Evolutionary conservation across 1,140 invertebrate genomes (phyloP).

Genomic region (Cylas formicarius): DNA sequence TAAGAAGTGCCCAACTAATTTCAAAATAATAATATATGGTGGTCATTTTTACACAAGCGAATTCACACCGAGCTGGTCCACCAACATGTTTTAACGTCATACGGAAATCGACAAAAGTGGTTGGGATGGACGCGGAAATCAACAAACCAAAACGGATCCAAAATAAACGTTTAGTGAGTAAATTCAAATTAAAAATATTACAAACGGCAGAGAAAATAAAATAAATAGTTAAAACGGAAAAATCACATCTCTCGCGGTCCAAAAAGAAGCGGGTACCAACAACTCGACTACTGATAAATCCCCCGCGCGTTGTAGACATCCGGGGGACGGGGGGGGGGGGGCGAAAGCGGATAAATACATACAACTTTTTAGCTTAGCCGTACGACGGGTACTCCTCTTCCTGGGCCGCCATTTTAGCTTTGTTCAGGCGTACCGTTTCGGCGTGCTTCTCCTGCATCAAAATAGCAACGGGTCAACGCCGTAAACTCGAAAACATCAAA

Average conservation of each 20-base stretch:
- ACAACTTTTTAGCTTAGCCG: slow-evolving; percentile 44
- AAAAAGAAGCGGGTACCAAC: too few relatives aligned
- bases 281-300: too few relatives aligned
- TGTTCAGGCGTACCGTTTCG: slow-evolving; percentile 79
- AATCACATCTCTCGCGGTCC: slow-evolving; percentile 28
- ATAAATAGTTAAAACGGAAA: slow-evolving; percentile 14
- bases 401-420: slow-evolving; percentile 51
- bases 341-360: not conserved
- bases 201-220: slow-evolving; percentile 12
- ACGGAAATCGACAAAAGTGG: too few relatives aligned
- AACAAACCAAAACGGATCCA: slow-evolving; percentile 10
- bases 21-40: too few relatives aligned
- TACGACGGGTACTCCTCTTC: slow-evolving; percentile 52
- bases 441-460: slow-evolving; percentile 77
- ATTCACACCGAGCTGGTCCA: too few relatives aligned
- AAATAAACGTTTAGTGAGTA: slow-evolving; percentile 8
- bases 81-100: too few relatives aligned
- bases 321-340: too few relatives aligned
- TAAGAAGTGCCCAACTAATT: too few relatives aligned
- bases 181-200: slow-evolving; percentile 7
- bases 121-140: too few relatives aligned
- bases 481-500: too few relatives aligned
- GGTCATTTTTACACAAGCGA: too few relatives aligned
- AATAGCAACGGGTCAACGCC: slow-evolving; percentile 29
- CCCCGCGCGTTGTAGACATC: too few relatives aligned